phyloP scores from a whole-genome alignment of 2,113 vertebrate species.

The Burhinus oedicnemus region DNA sequence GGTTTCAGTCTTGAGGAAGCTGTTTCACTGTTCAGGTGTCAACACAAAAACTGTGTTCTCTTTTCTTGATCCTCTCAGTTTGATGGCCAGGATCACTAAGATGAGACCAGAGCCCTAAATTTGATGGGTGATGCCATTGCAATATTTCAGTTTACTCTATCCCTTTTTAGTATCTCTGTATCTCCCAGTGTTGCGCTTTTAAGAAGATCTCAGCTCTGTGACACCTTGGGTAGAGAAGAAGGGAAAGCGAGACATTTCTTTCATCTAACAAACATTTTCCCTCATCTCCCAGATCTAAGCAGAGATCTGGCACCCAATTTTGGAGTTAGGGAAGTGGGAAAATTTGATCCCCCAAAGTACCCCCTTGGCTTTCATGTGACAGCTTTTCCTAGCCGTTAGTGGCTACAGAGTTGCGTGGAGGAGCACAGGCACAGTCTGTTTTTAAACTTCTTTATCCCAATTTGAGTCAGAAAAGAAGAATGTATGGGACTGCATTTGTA shows the following conservation, averaged over 20 bases:
- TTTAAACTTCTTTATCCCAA: neutral
- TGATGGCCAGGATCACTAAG: neutral
- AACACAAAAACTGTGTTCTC: neutral
- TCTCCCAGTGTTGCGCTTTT: neutral
- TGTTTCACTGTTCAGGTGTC: neutral
- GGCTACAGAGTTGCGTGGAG: neutral
- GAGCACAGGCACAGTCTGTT: neutral
- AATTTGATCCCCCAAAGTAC: neutral
- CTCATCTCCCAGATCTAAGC: neutral
- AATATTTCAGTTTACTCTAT: neutral
- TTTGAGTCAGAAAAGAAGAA: neutral
- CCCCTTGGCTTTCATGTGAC: neutral
- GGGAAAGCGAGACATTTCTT: neutral
- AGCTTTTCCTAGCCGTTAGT: neutral
- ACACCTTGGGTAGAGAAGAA: neutral
- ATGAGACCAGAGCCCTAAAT: neutral
- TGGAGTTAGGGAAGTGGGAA: neutral
- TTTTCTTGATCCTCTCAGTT: neutral
- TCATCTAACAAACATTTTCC: neutral
- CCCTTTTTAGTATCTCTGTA: neutral
- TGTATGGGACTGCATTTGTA: neutral
- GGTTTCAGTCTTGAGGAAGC: neutral
- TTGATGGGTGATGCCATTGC: neutral
- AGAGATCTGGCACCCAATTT: neutral
- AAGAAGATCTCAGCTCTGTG: neutral